Base-by-base conservation (phyloP, 2,797 vertebrate genomes). In the Holocentrus rufus region DNA sequence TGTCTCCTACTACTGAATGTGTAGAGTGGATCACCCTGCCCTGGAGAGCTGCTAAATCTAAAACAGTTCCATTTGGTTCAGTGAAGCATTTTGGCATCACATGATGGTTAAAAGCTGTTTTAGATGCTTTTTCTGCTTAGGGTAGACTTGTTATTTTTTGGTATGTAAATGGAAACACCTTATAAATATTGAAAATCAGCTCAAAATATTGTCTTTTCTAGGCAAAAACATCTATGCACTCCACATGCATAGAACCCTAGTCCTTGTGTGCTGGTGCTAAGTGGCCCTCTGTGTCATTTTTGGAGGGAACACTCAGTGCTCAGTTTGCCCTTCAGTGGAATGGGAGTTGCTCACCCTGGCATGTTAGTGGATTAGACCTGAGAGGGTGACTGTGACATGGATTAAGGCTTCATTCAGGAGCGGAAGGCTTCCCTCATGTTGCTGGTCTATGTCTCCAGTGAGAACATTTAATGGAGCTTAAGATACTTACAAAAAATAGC, bases 291-390 rank as follows among this genome's bases (percentile, higher is more conserved):
- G 67, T 62, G 70, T 81, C 31, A 81, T 70, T 72, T 77, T 66
- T 66, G 15, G 71, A 72, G 27, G 65, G 80, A 76, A 46, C 65
- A 66, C 50, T 60, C 23, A 44, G 42, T 47, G 44, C 15, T 9
- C 13, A 25, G 64, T 76, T 68, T 80, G 83, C 75, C 87, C 86
- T 86, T 86, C 54, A 86, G 72, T 60, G 30, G 50, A 57, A 39
- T 3, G 0, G 68, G 59, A 76, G 86, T 60, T 55, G 69, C 69
- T 81, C 82, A 44, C 61, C 30, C 49, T 42, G 69, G 31, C 73
- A 66, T 5, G 53, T 83, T 82, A 65, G 64, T 72, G 83, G 87
- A 90, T 90, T 90, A 91, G 66, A 80, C 7, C 0, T 46, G 76
- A 84, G 74, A 75, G 58, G 7, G 69, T 76, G 87, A 77, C 72